phyloP scores from a whole-genome alignment of 2,797 vertebrate species.

The Petrocephalus schoutedeni region DNA sequence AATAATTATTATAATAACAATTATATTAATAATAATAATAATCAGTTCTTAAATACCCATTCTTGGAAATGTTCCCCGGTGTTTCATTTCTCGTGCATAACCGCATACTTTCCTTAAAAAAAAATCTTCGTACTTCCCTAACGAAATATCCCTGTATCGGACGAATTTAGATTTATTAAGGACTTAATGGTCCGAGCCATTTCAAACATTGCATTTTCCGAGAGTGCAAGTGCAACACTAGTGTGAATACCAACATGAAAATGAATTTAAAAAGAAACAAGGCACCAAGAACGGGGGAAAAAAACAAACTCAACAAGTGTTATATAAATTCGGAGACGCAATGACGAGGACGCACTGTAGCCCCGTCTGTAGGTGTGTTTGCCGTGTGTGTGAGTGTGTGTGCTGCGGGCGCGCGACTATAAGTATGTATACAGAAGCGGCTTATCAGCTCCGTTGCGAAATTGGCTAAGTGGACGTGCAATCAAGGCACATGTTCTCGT shows the following conservation, averaged over 20 bases:
- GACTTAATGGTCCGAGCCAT: neutral
- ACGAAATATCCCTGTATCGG: neutral
- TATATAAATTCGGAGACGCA: neutral
- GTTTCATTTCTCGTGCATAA: neutral
- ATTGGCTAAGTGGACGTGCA: neutral
- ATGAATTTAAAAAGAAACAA: neutral
- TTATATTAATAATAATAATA: neutral
- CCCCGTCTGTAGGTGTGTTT: conserved; percentile 7
- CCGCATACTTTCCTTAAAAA: neutral
- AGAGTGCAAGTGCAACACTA: neutral
- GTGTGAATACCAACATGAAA: neutral
- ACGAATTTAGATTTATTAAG: neutral
- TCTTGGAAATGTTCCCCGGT: neutral
- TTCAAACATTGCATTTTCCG: neutral
- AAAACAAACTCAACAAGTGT: conserved; percentile 12
- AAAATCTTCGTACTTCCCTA: neutral
- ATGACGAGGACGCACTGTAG: neutral
- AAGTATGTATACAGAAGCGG: conserved; percentile 10
- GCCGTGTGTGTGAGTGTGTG: conserved; percentile 16
- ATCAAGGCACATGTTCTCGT: neutral
- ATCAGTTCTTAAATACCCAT: neutral
- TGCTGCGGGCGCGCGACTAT: conserved; percentile 16
- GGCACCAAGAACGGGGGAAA: neutral
- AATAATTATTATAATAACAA: neutral
- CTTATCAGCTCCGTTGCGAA: neutral